These are phyloP conservation scores for Macrosoma leucophasiata DNA, from an alignment of 2,888 invertebrate genomes.

Conservation along the genomic window DNA sequence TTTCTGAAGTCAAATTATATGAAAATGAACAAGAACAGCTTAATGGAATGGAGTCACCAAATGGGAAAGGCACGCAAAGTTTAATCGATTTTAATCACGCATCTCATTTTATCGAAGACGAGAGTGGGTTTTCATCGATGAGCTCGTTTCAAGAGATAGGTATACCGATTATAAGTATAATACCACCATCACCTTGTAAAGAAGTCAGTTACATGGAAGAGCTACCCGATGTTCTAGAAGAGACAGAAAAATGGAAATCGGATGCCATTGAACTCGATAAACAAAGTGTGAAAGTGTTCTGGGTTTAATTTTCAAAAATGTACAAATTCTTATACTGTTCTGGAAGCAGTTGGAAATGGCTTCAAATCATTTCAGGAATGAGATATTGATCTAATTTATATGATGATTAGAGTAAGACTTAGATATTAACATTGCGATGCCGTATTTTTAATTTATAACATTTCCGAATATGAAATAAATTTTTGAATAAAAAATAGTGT, in stretches of 20 bases:
- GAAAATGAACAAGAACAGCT: slow-evolving; percentile 32
- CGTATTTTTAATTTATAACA: slow-evolving; percentile 19
- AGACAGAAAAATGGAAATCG: slow-evolving; percentile 52
- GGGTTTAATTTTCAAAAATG: slow-evolving; percentile 48
- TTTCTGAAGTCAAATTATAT: slow-evolving; percentile 34
- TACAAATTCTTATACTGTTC: slow-evolving; percentile 40
- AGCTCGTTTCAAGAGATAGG: slow-evolving; percentile 90
- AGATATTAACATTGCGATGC: slow-evolving; percentile 10
- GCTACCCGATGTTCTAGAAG: slow-evolving; percentile 41
- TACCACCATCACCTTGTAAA: slow-evolving; percentile 65
- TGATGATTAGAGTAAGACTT: slow-evolving; percentile 3
- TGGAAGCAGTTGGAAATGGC: too few species aligned
- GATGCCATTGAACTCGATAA: slow-evolving; percentile 50
- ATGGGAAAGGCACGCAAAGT: slow-evolving; percentile 30
- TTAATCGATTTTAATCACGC: slow-evolving; percentile 43
- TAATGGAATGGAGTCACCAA: slow-evolving; percentile 25
- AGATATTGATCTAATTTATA: slow-evolving; percentile 7
- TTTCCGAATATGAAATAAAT: slow-evolving; percentile 15
- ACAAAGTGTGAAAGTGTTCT: slow-evolving; percentile 64
- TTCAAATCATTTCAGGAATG: too few species aligned
- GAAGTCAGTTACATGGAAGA: slow-evolving; percentile 54
- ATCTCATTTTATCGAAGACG: slow-evolving; percentile 78
- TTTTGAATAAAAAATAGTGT: too few species aligned
- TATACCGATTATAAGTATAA: slow-evolving; percentile 76
- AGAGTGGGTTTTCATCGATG: slow-evolving; percentile 91